Base-by-base conservation (phyloP, 2,797 vertebrate genomes). In the Chanos chanos region DNA sequence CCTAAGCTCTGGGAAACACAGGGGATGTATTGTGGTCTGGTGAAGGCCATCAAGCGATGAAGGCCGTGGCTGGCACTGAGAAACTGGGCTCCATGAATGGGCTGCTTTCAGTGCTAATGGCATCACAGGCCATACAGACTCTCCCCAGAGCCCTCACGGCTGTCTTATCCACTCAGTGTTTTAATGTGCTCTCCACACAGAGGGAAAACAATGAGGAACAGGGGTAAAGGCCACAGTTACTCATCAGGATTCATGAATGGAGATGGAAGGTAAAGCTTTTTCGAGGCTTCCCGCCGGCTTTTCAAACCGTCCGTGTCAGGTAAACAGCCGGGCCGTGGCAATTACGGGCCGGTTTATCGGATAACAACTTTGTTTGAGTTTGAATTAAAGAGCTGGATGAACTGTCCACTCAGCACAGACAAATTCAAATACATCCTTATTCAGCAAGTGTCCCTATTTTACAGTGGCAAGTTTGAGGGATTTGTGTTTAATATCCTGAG, bases 81-180 rank as follows among this genome's bases (percentile, higher is more conserved):
- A 54, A 58, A 27, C 39, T 4, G 12, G 44, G 54, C 45, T 21
- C 49, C 64, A 65, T 74, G 68, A 76, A 75, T 72, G 61, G 44
- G 30, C 31, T 66, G 64, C 56, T 73, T 70, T 70, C 68, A 70
- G 64, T 27, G 45, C 34, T 55, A 64, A 66, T 72, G 62, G 60
- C 63, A 66, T 58, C 62, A 45, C 33, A 64, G 53, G 54, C 61
- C 58, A 52, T 66, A 64, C 68, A 71, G 52, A 68, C 72, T 73
- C 55, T 43, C 66, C 53, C 68, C 57, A 13, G 57, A 66, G 60
- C 55, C 64, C 61, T 53, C 49, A 63, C 47, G 60, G 62, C 61
- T 68, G 69, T 77, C 60, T 49, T 53, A 41, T 62, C 59, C 25
- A 58, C 54, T 73, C 58, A 56, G 39, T 47, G 40, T 50, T 49